phyloP scores from a whole-genome alignment of 2,888 invertebrate genomes.

The Allygus modestus region DNA sequence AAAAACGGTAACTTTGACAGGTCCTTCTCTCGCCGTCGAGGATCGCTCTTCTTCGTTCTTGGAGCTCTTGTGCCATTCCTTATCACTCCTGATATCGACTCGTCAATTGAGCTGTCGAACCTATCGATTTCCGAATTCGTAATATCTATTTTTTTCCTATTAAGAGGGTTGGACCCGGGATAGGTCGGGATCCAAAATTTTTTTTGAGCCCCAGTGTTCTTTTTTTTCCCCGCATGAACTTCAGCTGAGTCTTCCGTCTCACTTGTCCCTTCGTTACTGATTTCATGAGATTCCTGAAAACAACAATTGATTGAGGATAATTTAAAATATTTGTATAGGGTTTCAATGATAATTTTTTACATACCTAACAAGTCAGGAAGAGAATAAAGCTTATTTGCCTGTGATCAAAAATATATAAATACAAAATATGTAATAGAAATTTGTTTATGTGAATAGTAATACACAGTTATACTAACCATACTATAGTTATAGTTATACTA shows the following conservation, averaged over 20 bases:
- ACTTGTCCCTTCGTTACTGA: conserved; percentile 2
- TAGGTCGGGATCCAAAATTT: conserved; percentile 51
- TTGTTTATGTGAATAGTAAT: no score
- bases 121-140: conserved; percentile 43
- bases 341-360: no score
- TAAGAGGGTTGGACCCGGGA: conserved; percentile 12
- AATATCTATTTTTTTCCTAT: conserved; percentile 25
- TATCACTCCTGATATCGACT: conserved; percentile 23
- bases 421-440: no score
- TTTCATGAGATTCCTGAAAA: conserved; percentile 20
- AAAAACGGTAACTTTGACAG: background rate
- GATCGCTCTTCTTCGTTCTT: background rate
- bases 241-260: background rate
- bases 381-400: no score
- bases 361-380: no score
- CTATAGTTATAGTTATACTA: no score
- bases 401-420: no score
- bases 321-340: background rate
- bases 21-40: background rate
- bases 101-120: conserved; percentile 41
- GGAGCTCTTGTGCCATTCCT: background rate
- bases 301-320: background rate
- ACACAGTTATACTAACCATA: no score
- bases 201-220: conserved; percentile 13
- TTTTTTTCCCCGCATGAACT: background rate